A percentile compares a stretch with the other conserved stretches of the same genome.
Conservation (phyloP, 2,888 invertebrate genomes). For the Limnephilus rhombicus region DNA sequence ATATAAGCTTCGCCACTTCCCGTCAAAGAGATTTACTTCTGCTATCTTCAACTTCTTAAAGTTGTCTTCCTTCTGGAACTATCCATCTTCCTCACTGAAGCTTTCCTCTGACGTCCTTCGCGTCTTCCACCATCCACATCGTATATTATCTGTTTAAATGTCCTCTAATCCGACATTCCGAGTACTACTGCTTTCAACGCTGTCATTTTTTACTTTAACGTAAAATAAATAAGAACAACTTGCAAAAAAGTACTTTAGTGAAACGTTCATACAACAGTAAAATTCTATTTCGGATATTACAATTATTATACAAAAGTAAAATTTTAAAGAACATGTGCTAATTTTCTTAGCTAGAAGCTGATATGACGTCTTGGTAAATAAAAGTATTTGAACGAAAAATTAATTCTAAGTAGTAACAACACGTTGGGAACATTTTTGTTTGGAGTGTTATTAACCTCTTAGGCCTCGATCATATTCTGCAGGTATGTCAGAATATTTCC, state of each 20-base stretch:
- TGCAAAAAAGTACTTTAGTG: background rate
- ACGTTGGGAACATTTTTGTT: too few relatives aligned
- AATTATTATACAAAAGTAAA: too few relatives aligned
- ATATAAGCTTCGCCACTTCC: background rate
- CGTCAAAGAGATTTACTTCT: background rate
- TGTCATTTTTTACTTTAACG: background rate
- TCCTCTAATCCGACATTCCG: background rate
- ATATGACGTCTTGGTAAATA: too few relatives aligned
- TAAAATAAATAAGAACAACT: background rate
- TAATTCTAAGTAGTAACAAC: too few relatives aligned
- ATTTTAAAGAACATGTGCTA: too few relatives aligned
- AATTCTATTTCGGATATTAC: too few relatives aligned
- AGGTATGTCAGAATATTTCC: too few relatives aligned
- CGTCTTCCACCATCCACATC: background rate
- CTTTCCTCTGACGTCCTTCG: background rate
- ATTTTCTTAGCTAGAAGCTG: too few relatives aligned
- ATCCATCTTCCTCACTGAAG: background rate
- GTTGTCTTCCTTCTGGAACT: background rate
- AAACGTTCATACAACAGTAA: too few relatives aligned
- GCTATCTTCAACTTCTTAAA: constrained; percentile 1
- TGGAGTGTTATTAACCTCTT: too few relatives aligned
- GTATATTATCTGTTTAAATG: constrained; percentile 1
- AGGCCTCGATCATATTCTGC: too few relatives aligned
- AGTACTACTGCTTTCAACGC: background rate
- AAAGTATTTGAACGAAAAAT: too few relatives aligned